These are phyloP conservation scores for Artemia sinica DNA, from an alignment of 2,888 invertebrate species.

Conservation along the genomic window DNA sequence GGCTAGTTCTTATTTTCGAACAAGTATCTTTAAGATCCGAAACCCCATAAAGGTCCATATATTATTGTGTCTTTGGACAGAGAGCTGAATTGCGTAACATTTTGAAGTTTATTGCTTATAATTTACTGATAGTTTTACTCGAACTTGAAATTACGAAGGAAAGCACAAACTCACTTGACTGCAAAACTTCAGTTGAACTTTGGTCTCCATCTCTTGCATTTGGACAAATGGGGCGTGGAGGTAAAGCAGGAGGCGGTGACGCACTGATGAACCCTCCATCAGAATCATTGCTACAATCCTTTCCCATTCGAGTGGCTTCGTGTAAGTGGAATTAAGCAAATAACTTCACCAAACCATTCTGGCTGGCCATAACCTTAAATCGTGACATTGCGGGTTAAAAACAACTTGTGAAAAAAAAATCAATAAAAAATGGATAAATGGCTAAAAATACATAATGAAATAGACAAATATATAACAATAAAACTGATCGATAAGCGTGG, in stretches of 20 bases:
- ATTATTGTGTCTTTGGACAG: no score
- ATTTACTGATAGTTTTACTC: no score
- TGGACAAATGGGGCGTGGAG: slow-evolving; percentile 15
- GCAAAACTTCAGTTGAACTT: neutral
- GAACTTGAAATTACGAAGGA: neutral
- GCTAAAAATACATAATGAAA: no score
- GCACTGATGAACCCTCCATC: slow-evolving; percentile 4
- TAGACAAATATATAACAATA: no score
- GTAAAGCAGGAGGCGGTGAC: slow-evolving; percentile 19
- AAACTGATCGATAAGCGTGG: no score
- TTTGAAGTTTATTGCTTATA: no score
- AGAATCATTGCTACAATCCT: neutral
- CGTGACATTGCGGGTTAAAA: neutral
- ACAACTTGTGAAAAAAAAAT: neutral
- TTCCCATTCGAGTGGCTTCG: neutral
- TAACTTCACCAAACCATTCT: neutral
- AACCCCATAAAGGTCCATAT: no score
- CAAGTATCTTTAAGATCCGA: no score
- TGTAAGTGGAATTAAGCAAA: no score
- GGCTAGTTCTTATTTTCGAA: no score
- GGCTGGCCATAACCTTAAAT: neutral
- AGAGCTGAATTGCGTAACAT: no score
- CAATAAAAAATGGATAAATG: no score
- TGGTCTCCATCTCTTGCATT: neutral
- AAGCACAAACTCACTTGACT: neutral